Percentiles rank a stretch among this genome's conserved stretches.
Conservation (phyloP, 2,113 vertebrate species). For the Mormyrus lacerda region DNA sequence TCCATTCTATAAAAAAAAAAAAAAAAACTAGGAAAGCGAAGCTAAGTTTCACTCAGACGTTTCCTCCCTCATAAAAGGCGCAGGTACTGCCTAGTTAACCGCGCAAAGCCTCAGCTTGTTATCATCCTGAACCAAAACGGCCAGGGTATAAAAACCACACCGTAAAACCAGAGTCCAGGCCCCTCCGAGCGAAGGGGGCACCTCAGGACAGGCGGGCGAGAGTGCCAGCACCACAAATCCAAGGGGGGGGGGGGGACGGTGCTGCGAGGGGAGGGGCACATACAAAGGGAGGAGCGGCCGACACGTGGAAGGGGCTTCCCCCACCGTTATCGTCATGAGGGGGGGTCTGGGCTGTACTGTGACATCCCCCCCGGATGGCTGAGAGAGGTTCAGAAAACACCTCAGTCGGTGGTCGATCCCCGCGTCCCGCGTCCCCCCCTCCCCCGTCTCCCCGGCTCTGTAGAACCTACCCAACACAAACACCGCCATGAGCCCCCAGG, state of each 20-base stretch:
- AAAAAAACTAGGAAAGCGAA: background rate
- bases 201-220: background rate
- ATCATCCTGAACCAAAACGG: background rate
- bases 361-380: background rate
- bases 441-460: background rate
- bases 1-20: background rate
- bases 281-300: background rate
- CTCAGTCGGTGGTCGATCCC: background rate
- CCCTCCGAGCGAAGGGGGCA: background rate
- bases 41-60: background rate
- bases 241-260: no score
- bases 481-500: background rate
- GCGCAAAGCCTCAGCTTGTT: background rate
- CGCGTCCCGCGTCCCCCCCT: no score
- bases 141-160: background rate
- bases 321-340: background rate
- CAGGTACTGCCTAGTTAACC: background rate
- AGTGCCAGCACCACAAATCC: background rate
- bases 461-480: background rate
- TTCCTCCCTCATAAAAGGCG: slow-evolving; percentile 3
- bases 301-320: background rate
- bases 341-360: background rate
- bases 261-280: background rate
- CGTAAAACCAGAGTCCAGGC: background rate
- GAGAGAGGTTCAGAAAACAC: background rate